Evolutionary conservation across 2,113 vertebrate genomes (phyloP).

Genomic region (Clinocottus analis): DNA sequence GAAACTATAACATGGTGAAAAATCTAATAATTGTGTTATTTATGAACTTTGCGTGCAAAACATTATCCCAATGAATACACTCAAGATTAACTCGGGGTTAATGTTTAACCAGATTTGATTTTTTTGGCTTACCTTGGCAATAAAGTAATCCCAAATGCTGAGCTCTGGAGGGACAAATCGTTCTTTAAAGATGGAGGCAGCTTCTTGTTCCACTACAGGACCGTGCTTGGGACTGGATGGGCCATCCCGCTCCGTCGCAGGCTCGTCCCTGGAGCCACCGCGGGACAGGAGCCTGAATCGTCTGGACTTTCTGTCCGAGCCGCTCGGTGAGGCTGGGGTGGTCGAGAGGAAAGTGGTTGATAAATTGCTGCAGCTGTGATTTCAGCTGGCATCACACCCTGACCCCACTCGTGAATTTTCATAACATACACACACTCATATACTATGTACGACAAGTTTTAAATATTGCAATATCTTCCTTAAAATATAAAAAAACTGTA

Average conservation of each 20-base stretch:
- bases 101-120: background rate
- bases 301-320: constrained; percentile 85
- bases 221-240: constrained; percentile 67
- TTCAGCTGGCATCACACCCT: background rate
- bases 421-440: background rate
- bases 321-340: constrained; percentile 76
- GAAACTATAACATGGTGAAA: background rate
- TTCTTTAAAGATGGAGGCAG: constrained; percentile 84
- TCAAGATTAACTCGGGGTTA: background rate
- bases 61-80: background rate
- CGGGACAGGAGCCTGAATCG: constrained; percentile 82
- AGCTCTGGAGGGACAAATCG: constrained; percentile 95
- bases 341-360: background rate
- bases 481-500: too few relatives aligned
- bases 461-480: background rate
- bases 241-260: constrained; percentile 84
- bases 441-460: background rate
- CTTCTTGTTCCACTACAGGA: constrained; percentile 81
- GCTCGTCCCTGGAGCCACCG: constrained; percentile 84
- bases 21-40: background rate
- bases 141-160: constrained; percentile 99
- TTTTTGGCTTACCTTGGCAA: constrained; percentile 89
- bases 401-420: background rate
- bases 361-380: background rate
- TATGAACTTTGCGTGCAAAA: background rate